phyloP scores from a whole-genome alignment of 2,797 vertebrate genomes.

The Choloepus didactylus region DNA sequence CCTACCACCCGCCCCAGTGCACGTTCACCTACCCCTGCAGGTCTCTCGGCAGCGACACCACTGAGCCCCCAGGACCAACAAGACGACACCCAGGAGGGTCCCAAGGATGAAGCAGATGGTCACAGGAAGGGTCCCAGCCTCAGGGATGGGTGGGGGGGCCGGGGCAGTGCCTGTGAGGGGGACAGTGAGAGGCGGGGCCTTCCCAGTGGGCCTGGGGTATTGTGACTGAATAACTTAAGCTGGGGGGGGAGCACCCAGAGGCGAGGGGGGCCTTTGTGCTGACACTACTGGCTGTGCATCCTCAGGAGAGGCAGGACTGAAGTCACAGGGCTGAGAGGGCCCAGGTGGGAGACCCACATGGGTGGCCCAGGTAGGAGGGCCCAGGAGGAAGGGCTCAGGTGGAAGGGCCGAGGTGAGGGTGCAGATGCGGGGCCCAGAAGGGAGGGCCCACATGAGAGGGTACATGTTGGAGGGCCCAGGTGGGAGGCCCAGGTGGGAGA shows the following conservation, averaged over 20 bases:
- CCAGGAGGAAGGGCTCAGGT: too few relatives aligned
- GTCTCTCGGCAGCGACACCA: slow-evolving; percentile 7
- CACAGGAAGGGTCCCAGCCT: slow-evolving; percentile 19
- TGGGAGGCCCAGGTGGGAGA: too few relatives aligned
- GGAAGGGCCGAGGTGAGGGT: too few relatives aligned
- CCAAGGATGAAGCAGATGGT: slow-evolving; percentile 59
- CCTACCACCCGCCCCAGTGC: not conserved
- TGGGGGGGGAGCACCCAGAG: not conserved
- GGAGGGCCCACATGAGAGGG: too few relatives aligned
- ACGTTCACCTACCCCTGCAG: slow-evolving; percentile 43
- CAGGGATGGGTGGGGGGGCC: not conserved
- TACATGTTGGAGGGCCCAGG: too few relatives aligned
- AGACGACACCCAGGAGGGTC: slow-evolving; percentile 27
- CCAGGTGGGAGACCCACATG: too few relatives aligned
- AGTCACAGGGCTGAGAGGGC: not conserved
- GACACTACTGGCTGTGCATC: not conserved
- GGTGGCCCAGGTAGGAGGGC: too few relatives aligned
- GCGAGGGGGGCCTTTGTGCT: not conserved
- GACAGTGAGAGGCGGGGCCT: not conserved
- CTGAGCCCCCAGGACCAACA: not conserved
- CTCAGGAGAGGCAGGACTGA: not conserved
- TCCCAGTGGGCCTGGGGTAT: not conserved
- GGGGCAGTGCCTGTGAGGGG: not conserved
- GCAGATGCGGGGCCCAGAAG: not conserved
- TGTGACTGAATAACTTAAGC: slow-evolving; percentile 39